phyloP scores from a whole-genome alignment of 2,888 invertebrate genomes.

The Eupithecia vulgata region DNA sequence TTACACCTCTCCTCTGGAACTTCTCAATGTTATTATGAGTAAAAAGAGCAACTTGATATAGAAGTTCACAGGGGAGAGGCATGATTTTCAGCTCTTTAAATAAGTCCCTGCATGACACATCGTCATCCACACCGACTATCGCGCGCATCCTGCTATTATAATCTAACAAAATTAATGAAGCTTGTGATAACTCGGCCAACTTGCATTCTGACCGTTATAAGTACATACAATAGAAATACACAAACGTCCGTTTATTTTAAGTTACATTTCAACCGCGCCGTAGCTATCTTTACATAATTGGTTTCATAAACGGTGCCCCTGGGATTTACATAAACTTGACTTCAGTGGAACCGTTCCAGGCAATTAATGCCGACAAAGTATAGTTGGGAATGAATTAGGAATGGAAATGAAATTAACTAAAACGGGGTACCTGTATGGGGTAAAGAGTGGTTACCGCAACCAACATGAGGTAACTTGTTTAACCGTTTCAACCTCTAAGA shows the following conservation, averaged over 20 bases:
- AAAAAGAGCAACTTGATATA: no score
- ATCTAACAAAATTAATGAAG: no score
- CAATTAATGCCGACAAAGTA: constrained; percentile 40
- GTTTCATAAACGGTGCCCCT: constrained; percentile 50
- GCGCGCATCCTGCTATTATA: no score
- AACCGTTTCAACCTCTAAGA: background rate
- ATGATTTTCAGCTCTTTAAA: no score
- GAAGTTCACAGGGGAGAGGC: no score
- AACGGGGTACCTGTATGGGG: constrained; percentile 20
- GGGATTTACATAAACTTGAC: constrained; percentile 51
- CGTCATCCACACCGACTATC: no score
- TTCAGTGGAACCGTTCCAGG: constrained; percentile 50
- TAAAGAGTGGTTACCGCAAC: constrained; percentile 7
- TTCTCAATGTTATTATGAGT: no score
- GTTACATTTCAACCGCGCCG: constrained; percentile 42
- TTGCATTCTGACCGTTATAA: background rate
- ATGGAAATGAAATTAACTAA: constrained; percentile 38
- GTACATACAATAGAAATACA: background rate
- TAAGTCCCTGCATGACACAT: no score
- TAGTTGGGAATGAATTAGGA: constrained; percentile 40
- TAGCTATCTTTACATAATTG: constrained; percentile 51
- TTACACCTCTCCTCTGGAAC: no score
- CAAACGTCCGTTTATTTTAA: constrained; percentile 20
- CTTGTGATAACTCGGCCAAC: background rate
- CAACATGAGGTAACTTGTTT: constrained; percentile 3